Evolutionary conservation across 2,888 invertebrate species (phyloP), one percentile per base, ranked within the genome.

Genomic region (Neoitamus cyanurus): DNA sequence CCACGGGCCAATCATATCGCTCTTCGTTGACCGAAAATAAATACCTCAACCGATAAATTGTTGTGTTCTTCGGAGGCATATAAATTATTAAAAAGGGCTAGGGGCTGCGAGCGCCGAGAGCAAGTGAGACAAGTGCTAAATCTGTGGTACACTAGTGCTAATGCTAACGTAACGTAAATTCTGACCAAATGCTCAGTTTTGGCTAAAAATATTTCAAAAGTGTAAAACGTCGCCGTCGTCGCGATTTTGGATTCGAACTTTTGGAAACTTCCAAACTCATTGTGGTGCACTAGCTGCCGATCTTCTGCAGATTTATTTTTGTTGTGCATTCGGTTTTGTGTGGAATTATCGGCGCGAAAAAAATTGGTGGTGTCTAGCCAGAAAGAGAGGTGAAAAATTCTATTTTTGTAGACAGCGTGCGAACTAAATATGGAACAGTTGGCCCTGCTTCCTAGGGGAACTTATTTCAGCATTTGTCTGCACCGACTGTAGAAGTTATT

Each of bases 371-470:
- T 72, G 83, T 83, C 83, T 83, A 83, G 83, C 83, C 73, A 68
- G 28, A 72, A 28, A 58, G 58, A 84, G 31, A 75, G 82, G 11
- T 72, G 68, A 77, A 80, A 58, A 83, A 83, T 46, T 85, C 83
- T 83, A 85, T 75, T 83, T 85, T 86, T 85, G 31, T 83, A 73
- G 30, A 77, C 78, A 82, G 28, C 68, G 83, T 87, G 86, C 87
- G 25, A 86, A 86, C 87, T 87, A 87, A 88, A 87, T 86, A 87
- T 87, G 87, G 87, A 87, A 83, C 85, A 84, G 82, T 87, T 87
- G 85, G 86, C 86, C 87, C 86, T 87, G 86, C 80, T 83, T 86
- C 82, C 84, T 86, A 84, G 86, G 86, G 72, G 72, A 48, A 82
- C 58, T 58, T 83, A 70, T 46, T 84, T 77, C 42, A 68, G 25